Conservation (phyloP, 2,113 vertebrate genomes). For the Cavia porcellus region DNA sequence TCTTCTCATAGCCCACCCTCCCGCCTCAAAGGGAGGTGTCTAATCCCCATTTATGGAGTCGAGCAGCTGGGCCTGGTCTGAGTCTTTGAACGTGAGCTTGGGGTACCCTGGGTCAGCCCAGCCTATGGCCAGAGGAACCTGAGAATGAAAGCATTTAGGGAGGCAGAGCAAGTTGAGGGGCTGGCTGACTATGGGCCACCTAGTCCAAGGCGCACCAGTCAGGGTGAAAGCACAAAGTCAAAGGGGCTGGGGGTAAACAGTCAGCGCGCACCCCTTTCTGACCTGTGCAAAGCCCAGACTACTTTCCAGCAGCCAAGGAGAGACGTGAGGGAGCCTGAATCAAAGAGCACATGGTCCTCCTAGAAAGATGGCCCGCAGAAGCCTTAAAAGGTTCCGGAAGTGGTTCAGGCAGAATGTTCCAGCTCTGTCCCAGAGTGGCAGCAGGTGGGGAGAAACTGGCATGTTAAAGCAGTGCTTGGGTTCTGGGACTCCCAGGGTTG, state of each 20-base stretch:
- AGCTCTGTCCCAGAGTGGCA: background rate
- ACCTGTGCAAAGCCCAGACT: background rate
- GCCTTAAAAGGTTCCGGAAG: slow-evolving; percentile 3
- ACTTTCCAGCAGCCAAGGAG: background rate
- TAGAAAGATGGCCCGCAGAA: background rate
- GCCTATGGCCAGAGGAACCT: slow-evolving; percentile 68
- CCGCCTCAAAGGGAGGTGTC: slow-evolving; percentile 79
- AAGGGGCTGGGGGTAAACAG: background rate
- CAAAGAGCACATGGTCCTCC: background rate
- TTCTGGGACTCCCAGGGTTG: background rate
- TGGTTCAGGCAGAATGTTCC: background rate
- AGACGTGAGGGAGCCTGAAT: background rate
- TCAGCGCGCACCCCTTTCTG: background rate
- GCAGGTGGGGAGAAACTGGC: background rate
- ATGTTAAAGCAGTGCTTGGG: background rate
- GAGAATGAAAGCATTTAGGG: slow-evolving; percentile 68
- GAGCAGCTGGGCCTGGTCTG: slow-evolving; percentile 78
- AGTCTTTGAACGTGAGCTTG: slow-evolving; percentile 83
- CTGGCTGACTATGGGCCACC: background rate
- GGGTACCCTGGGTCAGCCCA: slow-evolving; percentile 68
- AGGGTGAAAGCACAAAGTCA: background rate
- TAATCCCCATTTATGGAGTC: slow-evolving; percentile 82
- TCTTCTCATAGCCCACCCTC: slow-evolving; percentile 83
- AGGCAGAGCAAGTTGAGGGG: slow-evolving; percentile 1
- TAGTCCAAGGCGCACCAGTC: background rate